Evolutionary conservation across 2,888 invertebrate genomes (phyloP), one percentile per base, ranked within the genome.

Genomic region (Dusona sp.): DNA sequence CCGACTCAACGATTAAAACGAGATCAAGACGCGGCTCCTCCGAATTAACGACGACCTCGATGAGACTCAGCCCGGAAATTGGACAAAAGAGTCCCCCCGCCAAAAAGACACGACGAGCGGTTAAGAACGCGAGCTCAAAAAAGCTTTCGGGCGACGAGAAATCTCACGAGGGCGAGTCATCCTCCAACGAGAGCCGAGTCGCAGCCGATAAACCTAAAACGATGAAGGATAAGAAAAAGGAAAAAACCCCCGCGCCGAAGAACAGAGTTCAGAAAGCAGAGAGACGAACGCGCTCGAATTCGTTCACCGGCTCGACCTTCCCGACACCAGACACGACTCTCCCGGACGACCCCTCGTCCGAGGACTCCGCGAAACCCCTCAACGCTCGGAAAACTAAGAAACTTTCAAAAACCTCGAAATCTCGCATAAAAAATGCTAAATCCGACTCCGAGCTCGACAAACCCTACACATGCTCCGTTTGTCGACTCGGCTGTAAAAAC

Each of bases 401-500:
- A 29, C 16, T n/a, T 16, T 16, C 6, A 6, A 61, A 29, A 29
- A 16, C 3, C 6, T 29, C 61, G 6, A 61, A 61, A 61, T 13
- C 6, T 8, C 54, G 61, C 16, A 22, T 54, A 29, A 61, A 73
- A 78, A 84, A 64, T 13, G 65, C 74, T 0, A 79, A 72, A 33
- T 82, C 75, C 13, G 87, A 89, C 19, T 65, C 77, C 2, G 87
- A 82, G 29, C 48, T 61, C 2, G 85, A 85, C 61, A 78, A 85
- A 48, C 83, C 87, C 0, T 90, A 89, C 67, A 78, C 77, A 13
- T 92, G 92, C 65, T 85, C 88, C 8, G 86, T 91, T 13, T 94
- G 94, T 51, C 87, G 81, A 16, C 86, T 88, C 22, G 87, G 84
- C 54, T 93, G 88, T 65, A 90, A 91, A 36, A 93, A 86, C 45